Percentiles rank a stretch among this genome's conserved stretches.
Conservation (phyloP, 2,113 vertebrate species). For the Pteropus alecto region DNA sequence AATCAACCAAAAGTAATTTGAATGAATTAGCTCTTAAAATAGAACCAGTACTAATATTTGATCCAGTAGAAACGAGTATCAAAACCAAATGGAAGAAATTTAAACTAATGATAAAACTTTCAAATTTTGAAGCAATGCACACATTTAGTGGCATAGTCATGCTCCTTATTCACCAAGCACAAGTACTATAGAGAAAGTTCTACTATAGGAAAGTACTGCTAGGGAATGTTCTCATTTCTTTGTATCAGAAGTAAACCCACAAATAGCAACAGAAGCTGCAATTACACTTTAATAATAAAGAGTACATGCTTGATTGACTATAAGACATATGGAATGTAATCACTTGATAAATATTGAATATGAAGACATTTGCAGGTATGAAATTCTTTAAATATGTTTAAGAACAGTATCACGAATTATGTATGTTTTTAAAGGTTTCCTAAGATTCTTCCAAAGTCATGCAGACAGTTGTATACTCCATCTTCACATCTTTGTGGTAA, state of each 20-base stretch:
- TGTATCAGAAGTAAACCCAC: not conserved
- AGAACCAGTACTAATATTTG: constrained; percentile 40
- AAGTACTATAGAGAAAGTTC: not conserved
- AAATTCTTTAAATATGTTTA: constrained; percentile 45
- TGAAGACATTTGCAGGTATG: constrained; percentile 28
- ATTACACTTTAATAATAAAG: not conserved
- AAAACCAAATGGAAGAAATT: constrained; percentile 17
- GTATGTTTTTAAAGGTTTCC: constrained; percentile 39
- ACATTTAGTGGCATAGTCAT: not conserved
- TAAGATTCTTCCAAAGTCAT: constrained; percentile 18
- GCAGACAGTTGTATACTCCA: not conserved
- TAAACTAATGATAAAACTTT: not conserved
- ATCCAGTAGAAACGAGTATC: constrained; percentile 2
- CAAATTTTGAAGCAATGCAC: not conserved
- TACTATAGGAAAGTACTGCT: not conserved
- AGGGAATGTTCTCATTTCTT: not conserved
- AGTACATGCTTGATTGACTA: not conserved
- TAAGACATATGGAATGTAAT: not conserved
- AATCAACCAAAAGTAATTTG: constrained; percentile 33
- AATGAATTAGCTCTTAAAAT: constrained; percentile 31
- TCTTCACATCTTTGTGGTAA: not conserved
- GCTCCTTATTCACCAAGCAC: not conserved
- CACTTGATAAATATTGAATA: constrained; percentile 9
- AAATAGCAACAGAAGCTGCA: not conserved
- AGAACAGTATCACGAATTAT: constrained; percentile 23